Evolutionary conservation across 1,140 invertebrate species (phyloP).

Genomic region (Hycleus cichorii): DNA sequence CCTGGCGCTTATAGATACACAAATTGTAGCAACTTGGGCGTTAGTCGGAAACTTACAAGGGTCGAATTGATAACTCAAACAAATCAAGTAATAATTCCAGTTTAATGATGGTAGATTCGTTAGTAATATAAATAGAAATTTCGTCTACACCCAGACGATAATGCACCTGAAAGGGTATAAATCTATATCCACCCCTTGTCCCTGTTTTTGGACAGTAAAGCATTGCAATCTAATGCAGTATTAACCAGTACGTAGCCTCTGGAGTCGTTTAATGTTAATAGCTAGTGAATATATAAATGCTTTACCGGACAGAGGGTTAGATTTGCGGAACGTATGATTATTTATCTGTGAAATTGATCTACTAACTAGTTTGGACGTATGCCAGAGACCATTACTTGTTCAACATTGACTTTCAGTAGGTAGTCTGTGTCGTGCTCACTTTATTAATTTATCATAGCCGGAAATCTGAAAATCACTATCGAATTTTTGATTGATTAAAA

Average conservation of each 20-base stretch:
- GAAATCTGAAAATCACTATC: too few species aligned
- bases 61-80: constrained; percentile 11
- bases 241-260: constrained; percentile 9
- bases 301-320: background rate
- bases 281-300: constrained; percentile 13
- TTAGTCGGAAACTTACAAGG: background rate
- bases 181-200: constrained; percentile 5
- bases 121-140: constrained; percentile 4
- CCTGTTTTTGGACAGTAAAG: background rate
- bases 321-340: constrained; percentile 12
- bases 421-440: too few species aligned
- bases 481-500: too few species aligned
- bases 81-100: constrained; percentile 11
- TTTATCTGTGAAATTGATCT: constrained; percentile 18
- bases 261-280: constrained; percentile 14
- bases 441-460: too few species aligned
- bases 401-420: too few species aligned
- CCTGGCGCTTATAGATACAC: too few species aligned
- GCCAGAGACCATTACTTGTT: constrained; percentile 12
- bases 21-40: too few species aligned
- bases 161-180: constrained; percentile 12
- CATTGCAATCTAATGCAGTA: constrained; percentile 8
- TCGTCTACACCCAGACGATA: constrained; percentile 1
- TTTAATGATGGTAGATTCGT: constrained; percentile 3
- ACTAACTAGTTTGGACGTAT: constrained; percentile 9